A percentile compares a stretch with the other conserved stretches of the same genome.
Evolutionary conservation across 2,797 vertebrate species (phyloP).

Genomic region (Linurgus olivaceus): DNA sequence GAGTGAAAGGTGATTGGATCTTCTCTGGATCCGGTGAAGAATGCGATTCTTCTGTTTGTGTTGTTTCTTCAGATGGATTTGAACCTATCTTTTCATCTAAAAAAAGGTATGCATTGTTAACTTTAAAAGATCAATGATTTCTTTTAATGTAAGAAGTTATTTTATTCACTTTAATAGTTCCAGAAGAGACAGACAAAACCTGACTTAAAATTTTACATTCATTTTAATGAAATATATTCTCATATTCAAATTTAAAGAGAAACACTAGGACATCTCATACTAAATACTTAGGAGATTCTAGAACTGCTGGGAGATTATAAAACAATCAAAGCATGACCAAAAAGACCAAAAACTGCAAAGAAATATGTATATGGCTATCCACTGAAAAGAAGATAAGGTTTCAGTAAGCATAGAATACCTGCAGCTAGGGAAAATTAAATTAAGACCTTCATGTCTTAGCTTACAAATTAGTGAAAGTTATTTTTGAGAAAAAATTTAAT

Average conservation of each 20-base stretch:
- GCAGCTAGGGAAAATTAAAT: neutral
- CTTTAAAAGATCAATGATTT: neutral
- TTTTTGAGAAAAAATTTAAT: neutral
- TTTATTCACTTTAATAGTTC: neutral
- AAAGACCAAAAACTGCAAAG: neutral
- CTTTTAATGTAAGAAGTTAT: neutral
- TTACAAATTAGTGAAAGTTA: neutral
- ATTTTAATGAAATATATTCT: neutral
- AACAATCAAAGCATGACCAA: neutral
- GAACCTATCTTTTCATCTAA: conserved; percentile 71
- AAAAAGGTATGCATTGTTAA: neutral
- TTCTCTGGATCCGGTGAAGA: conserved; percentile 84
- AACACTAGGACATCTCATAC: neutral
- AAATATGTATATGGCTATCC: neutral
- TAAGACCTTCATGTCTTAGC: neutral
- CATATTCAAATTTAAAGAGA: neutral
- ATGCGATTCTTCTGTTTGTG: conserved; percentile 63
- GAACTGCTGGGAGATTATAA: neutral
- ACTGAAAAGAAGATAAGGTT: neutral
- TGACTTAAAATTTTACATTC: neutral
- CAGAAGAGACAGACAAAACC: neutral
- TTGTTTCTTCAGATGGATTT: conserved; percentile 39
- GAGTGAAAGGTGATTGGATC: conserved; percentile 77
- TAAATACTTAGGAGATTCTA: neutral
- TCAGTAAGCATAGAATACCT: neutral